Base-by-base conservation (phyloP, 2,113 vertebrate species). In the Polypterus bichir region DNA sequence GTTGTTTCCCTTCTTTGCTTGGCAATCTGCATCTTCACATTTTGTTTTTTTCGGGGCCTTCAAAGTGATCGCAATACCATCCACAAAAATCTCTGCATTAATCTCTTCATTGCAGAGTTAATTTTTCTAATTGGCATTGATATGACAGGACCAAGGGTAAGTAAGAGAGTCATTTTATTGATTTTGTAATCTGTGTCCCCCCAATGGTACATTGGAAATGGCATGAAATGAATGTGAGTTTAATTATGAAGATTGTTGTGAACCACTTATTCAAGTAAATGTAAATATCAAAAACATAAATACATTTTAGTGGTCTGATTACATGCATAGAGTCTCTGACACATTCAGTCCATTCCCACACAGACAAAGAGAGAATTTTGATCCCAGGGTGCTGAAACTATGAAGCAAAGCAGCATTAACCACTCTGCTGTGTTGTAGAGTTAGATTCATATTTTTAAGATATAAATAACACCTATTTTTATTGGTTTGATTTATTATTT, bases 41-140 rank as follows among this genome's bases (percentile, higher is more conserved):
- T 99, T 86, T 97, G 94, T 84, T 99, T 99, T 78, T 99, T 99
- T 89, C 89, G 93, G 59, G 96, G 94, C 68, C 89, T 99, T 49
- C 96, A 99, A 80, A 97, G 92, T 46, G 96, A 98, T 75, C 93
- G 94, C 67, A 98, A 98, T 78, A 98, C 96, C 65, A 98, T 99
- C 84, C 96, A 98, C 89, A 99, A 98, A 85, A 98, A 99, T 76
- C 78, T 99, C 72, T 99, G 96, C 83, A 94, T 99, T 81, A 99
- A 97, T 80, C 86, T 99, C 76, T 98, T 99, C 81, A 89, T 98
- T 66, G 93, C 94, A 4, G 96, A 99, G 77, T 91, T 97, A 77
- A 93, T 97, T 87, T 99, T 97, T 80, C 87, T 99, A 72, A 90
- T 99, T 78, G 93, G 96, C 78, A 94, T 94, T 72, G 88, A 97